These are phyloP conservation scores for Odontocolon sp. DNA, from an alignment of 2,888 invertebrate species.

Conservation along the genomic window DNA sequence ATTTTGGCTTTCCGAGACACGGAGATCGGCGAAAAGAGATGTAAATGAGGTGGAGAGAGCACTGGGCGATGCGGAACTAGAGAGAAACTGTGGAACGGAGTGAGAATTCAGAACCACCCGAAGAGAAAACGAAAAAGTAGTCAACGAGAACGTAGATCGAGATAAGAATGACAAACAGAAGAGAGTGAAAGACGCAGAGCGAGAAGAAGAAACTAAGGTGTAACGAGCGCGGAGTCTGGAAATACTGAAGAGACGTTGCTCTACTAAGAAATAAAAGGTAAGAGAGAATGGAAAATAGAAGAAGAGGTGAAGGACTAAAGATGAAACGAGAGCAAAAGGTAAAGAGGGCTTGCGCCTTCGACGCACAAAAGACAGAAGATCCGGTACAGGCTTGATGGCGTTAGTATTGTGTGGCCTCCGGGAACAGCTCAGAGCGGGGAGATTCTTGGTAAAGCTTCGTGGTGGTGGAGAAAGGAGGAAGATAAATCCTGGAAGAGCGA, in stretches of 20 bases:
- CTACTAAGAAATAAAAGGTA: neutral
- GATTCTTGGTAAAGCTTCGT: neutral
- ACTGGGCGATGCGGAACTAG: neutral
- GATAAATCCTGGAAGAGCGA: slow-evolving; percentile 12
- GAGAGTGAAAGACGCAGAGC: slow-evolving; percentile 33
- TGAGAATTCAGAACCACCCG: neutral
- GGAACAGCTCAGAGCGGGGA: neutral
- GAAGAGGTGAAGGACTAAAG: slow-evolving; percentile 6
- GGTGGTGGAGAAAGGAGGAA: neutral
- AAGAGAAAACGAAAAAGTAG: neutral
- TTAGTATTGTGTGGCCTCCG: slow-evolving; percentile 9
- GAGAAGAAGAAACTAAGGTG: slow-evolving; percentile 10
- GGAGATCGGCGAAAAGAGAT: slow-evolving; percentile 46
- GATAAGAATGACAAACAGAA: slow-evolving; percentile 50
- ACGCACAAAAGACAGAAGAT: slow-evolving; percentile 8
- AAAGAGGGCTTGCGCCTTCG: slow-evolving; percentile 6
- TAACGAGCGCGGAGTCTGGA: slow-evolving; percentile 28
- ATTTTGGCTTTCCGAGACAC: slow-evolving; percentile 18
- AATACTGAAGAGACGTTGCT: slow-evolving; percentile 11
- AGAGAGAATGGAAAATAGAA: slow-evolving; percentile 15
- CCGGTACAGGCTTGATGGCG: slow-evolving; percentile 16
- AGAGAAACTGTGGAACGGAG: slow-evolving; percentile 29
- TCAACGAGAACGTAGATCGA: slow-evolving; percentile 39
- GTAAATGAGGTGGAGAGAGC: slow-evolving; percentile 59
- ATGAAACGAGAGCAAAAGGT: slow-evolving; percentile 15